phyloP scores from a whole-genome alignment of 1,140 invertebrate species.

The Ctenoplectra terminalis region DNA sequence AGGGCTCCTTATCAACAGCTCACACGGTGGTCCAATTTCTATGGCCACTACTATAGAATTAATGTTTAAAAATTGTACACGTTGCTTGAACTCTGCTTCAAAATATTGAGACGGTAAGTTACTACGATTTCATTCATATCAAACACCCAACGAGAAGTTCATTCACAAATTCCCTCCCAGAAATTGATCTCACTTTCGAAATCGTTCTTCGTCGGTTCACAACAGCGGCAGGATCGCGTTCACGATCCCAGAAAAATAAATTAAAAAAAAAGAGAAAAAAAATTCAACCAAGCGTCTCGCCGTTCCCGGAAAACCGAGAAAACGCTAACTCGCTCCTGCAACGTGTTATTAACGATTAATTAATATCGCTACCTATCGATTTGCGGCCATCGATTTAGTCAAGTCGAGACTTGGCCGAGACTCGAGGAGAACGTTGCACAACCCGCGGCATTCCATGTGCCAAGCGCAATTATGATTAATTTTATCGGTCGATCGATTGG shows the following conservation, averaged over 20 bases:
- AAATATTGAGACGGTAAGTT: too few relatives aligned
- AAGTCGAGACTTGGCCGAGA: not conserved
- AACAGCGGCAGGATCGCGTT: not conserved
- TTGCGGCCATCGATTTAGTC: not conserved
- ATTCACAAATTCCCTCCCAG: not conserved
- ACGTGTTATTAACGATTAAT: constrained; percentile 51
- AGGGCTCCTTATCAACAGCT: too few relatives aligned
- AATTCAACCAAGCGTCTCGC: not conserved
- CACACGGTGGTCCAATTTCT: too few relatives aligned
- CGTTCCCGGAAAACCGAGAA: constrained; percentile 8
- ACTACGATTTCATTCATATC: not conserved
- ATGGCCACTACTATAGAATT: too few relatives aligned
- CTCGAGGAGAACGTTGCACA: constrained; percentile 27
- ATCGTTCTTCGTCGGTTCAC: not conserved
- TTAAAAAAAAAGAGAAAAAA: not conserved
- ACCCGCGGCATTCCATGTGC: constrained; percentile 42
- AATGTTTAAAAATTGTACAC: too few relatives aligned
- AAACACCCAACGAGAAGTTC: not conserved
- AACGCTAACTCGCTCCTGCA: not conserved
- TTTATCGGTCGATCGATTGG: constrained; percentile 42
- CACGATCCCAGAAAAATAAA: not conserved
- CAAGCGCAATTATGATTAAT: constrained; percentile 58
- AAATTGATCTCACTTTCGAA: not conserved
- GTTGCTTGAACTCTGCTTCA: too few relatives aligned
- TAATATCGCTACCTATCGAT: constrained; percentile 33